Percentiles rank a stretch among this genome's conserved stretches.
These are phyloP conservation scores for Enhydra lutris DNA, from an alignment of 2,113 vertebrate genomes.

Conservation along the genomic window DNA sequence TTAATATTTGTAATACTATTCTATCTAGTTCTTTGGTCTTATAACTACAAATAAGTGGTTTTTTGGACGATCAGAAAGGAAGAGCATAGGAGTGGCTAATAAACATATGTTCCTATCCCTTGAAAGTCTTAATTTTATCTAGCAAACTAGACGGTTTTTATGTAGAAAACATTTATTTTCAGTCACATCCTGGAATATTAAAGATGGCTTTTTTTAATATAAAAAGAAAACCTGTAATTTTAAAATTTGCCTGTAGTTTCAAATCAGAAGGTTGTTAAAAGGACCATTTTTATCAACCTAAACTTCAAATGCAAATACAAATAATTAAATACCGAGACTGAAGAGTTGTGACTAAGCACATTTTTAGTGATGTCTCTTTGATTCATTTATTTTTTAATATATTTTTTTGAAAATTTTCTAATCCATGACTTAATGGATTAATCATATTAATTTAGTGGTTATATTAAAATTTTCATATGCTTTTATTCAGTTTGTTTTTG, in stretches of 20 bases:
- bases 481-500: background rate
- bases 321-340: background rate
- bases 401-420: background rate
- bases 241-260: background rate
- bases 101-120: background rate
- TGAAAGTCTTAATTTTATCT: background rate
- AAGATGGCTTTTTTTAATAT: background rate
- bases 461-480: constrained; percentile 23
- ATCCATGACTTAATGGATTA: background rate
- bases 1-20: background rate
- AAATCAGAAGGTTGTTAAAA: background rate
- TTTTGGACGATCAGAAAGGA: background rate
- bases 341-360: background rate
- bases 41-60: background rate
- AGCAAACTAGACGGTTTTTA: background rate
- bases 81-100: background rate
- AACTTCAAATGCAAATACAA: constrained; percentile 7
- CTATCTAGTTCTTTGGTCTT: background rate
- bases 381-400: background rate
- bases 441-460: background rate
- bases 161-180: background rate
- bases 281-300: background rate
- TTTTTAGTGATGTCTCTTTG: background rate
- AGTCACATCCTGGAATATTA: background rate
- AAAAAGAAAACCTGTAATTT: background rate